Evolutionary conservation across 2,797 vertebrate genomes (phyloP).

Genomic region (Mus spretus): DNA sequence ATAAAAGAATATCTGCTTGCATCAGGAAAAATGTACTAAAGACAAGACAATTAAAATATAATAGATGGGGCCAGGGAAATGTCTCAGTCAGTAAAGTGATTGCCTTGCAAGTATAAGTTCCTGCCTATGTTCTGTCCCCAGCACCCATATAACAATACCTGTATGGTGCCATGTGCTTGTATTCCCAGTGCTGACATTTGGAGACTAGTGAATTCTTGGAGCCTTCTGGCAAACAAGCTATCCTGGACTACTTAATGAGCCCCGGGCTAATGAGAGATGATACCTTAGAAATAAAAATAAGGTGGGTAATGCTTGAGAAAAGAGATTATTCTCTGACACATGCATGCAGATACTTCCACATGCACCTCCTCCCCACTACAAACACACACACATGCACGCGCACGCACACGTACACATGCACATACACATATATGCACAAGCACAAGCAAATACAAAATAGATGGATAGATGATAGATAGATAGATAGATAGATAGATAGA

Average conservation of each 20-base stretch:
- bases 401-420: no score
- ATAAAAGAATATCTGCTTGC: background rate
- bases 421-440: background rate
- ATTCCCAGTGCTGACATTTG: background rate
- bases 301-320: background rate
- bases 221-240: background rate
- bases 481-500: background rate
- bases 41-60: background rate
- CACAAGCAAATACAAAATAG: background rate
- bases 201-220: background rate
- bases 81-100: background rate
- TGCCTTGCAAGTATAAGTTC: background rate
- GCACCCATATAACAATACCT: background rate
- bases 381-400: background rate
- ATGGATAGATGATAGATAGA: background rate
- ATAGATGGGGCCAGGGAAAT: no score
- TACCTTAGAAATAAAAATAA: background rate
- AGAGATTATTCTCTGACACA: background rate
- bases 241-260: background rate
- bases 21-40: background rate
- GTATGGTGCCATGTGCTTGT: background rate
- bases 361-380: background rate
- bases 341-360: background rate
- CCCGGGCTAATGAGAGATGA: background rate
- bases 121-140: background rate